Conservation (phyloP, 2,888 invertebrate genomes). For the Siphonodentalium dalli region DNA sequence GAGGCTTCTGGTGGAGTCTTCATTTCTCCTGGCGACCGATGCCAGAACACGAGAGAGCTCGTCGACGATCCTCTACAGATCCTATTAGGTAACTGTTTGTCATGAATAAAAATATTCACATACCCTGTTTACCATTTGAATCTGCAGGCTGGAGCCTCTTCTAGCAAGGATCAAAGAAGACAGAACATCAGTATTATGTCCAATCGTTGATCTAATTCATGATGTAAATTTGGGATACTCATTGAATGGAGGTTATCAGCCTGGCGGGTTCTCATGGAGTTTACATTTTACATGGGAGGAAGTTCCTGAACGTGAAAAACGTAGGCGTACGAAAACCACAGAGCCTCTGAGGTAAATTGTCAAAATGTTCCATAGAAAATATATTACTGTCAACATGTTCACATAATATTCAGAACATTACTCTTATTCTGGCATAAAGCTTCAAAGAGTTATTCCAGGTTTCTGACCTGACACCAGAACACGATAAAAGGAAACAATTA, state of each 20-base stretch:
- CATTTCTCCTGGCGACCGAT: constrained; percentile 84
- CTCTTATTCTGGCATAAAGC: neutral
- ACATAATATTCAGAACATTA: neutral
- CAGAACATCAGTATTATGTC: constrained; percentile 81
- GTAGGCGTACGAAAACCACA: constrained; percentile 38
- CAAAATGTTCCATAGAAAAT: constrained; percentile 5
- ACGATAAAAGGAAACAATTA: too few relatives aligned
- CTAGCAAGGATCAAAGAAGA: constrained; percentile 83
- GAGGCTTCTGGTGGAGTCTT: constrained; percentile 71
- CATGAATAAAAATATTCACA: too few relatives aligned
- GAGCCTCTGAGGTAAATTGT: constrained; percentile 53
- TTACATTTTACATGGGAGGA: constrained; percentile 87
- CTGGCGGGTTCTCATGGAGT: constrained; percentile 66
- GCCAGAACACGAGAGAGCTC: constrained; percentile 48
- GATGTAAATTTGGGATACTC: constrained; percentile 72
- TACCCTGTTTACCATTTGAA: too few relatives aligned
- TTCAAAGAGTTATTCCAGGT: too few relatives aligned
- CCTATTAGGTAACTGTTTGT: constrained; percentile 50
- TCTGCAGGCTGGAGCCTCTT: constrained; percentile 80
- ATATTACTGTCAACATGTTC: neutral
- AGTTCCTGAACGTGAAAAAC: constrained; percentile 42
- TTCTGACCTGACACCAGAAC: too few relatives aligned
- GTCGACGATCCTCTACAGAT: constrained; percentile 43
- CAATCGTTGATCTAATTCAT: constrained; percentile 93
- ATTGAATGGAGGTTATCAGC: constrained; percentile 45